Evolutionary conservation across 2,888 invertebrate genomes (phyloP).

Genomic region (Maniola hyperantus): DNA sequence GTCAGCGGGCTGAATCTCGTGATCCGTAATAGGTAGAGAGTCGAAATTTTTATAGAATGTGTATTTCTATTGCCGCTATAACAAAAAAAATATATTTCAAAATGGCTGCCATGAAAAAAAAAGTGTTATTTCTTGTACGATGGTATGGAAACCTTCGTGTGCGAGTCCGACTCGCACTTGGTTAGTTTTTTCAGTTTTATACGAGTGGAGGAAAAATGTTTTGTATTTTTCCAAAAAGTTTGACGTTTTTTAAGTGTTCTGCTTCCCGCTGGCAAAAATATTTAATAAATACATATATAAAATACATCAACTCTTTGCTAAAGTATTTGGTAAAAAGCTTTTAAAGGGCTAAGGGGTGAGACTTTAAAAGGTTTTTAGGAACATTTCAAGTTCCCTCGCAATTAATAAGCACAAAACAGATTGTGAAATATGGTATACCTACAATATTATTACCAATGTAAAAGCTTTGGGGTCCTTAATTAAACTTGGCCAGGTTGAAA

Average conservation of each 20-base stretch:
- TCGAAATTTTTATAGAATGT: no score
- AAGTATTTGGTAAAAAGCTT: slow-evolving; percentile 18
- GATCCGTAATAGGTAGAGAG: no score
- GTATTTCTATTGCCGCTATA: no score
- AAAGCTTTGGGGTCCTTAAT: slow-evolving; percentile 69
- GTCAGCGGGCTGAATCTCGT: no score
- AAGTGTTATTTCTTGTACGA: no score
- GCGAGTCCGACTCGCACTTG: no score
- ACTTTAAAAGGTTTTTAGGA: slow-evolving; percentile 26
- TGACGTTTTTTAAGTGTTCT: neutral
- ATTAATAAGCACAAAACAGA: slow-evolving; percentile 28
- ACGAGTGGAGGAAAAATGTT: no score
- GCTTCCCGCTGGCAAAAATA: neutral
- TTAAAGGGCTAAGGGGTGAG: slow-evolving; percentile 19
- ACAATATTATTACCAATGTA: slow-evolving; percentile 67
- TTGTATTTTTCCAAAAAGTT: neutral
- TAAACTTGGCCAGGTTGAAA: slow-evolving; percentile 56
- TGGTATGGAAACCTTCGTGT: no score
- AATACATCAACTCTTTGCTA: neutral
- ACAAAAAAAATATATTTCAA: no score
- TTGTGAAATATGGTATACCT: slow-evolving; percentile 25
- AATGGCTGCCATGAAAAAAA: no score
- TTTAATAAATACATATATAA: neutral
- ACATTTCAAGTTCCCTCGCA: slow-evolving; percentile 25
- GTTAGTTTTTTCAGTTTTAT: no score